Percentiles rank a stretch among this genome's conserved stretches.
phyloP scores from a whole-genome alignment of 1,140 invertebrate genomes.

The Chrysopa pallens region DNA sequence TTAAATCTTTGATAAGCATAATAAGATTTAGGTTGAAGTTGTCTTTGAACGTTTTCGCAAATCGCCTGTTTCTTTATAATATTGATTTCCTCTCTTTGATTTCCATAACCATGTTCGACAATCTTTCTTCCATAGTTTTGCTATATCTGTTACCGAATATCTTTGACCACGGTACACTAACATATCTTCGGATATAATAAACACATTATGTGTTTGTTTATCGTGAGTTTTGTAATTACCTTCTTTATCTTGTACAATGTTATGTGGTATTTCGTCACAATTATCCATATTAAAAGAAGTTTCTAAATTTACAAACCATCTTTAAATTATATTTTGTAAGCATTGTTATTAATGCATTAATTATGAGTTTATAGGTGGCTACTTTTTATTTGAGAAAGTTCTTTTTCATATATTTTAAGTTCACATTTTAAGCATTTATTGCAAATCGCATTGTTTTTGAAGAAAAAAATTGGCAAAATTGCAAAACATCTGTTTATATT shows the following conservation, averaged over 20 bases:
- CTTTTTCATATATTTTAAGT: not conserved
- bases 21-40: slow-evolving; percentile 4
- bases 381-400: not conserved
- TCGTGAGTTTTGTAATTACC: not conserved
- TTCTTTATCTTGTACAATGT: not conserved
- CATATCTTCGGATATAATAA: slow-evolving; percentile 10
- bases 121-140: slow-evolving; percentile 42
- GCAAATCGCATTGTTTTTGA: not conserved
- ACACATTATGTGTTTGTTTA: slow-evolving; percentile 7
- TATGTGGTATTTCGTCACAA: not conserved
- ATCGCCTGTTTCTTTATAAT: slow-evolving; percentile 14
- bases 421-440: not conserved
- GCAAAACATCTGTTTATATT: not conserved
- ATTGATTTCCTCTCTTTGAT: slow-evolving; percentile 14
- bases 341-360: not conserved
- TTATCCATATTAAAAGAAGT: not conserved
- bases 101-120: slow-evolving; percentile 47
- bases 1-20: slow-evolving; percentile 8
- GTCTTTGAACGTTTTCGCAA: slow-evolving; percentile 6
- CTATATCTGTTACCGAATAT: slow-evolving; percentile 25
- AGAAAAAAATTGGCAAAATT: not conserved
- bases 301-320: not conserved
- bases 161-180: slow-evolving; percentile 18
- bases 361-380: not conserved
- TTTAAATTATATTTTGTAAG: not conserved